Evolutionary conservation across 2,113 vertebrate species (phyloP).

Genomic region (Callipepla californica): DNA sequence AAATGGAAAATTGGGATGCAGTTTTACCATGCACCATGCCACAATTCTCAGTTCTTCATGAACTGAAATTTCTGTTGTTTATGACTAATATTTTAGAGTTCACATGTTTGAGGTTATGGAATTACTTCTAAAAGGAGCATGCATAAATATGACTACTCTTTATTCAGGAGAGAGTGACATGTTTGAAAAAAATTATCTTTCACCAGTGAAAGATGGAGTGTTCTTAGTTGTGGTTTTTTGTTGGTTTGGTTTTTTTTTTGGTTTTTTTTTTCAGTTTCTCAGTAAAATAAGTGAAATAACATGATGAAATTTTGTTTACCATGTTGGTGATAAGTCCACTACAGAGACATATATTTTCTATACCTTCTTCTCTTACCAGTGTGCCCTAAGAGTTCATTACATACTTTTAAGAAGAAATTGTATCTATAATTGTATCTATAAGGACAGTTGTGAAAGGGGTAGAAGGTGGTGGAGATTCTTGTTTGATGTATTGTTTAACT

Average conservation of each 20-base stretch:
- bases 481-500: not conserved
- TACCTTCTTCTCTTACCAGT: not conserved
- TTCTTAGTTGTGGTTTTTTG: not conserved
- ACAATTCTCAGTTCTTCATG: not conserved
- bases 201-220: not conserved
- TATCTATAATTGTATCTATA: not conserved
- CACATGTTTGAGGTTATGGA: not conserved
- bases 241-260: too few relatives aligned
- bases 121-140: not conserved
- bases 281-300: not conserved
- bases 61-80: not conserved
- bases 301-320: not conserved
- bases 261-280: not conserved
- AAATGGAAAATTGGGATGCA: not conserved
- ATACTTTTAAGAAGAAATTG: not conserved
- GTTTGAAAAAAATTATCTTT: not conserved
- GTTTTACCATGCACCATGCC: not conserved
- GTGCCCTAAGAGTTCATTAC: not conserved
- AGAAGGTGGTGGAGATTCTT: not conserved
- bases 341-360: not conserved
- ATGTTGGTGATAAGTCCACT: not conserved
- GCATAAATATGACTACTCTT: not conserved
- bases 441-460: not conserved
- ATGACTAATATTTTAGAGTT: not conserved
- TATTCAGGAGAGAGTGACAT: not conserved